These are phyloP conservation scores for Nemurella pictetii DNA, from an alignment of 2,888 invertebrate genomes.

Conservation along the genomic window DNA sequence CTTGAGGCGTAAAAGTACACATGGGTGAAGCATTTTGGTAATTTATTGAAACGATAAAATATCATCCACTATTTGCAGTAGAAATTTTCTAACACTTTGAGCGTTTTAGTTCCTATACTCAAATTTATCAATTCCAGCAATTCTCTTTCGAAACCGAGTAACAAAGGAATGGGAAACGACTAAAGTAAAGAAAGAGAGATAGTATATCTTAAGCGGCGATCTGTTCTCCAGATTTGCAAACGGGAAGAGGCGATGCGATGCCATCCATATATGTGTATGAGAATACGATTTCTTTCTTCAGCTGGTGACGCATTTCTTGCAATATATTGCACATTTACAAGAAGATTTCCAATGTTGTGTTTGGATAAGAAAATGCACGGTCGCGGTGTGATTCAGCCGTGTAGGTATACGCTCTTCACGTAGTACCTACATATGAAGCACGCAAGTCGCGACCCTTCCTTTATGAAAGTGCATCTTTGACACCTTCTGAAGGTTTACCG, in stretches of 20 bases:
- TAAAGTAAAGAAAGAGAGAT: neutral
- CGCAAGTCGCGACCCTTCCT: neutral
- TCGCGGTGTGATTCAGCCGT: no score
- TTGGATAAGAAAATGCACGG: neutral
- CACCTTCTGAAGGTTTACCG: neutral
- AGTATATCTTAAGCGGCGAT: neutral
- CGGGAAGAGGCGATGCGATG: neutral
- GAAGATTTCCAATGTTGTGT: neutral
- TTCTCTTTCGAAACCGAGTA: slow-evolving; percentile 15
- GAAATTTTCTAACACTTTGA: neutral
- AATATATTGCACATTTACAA: neutral
- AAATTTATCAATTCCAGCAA: slow-evolving; percentile 25
- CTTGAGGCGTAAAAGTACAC: neutral
- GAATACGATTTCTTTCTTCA: neutral
- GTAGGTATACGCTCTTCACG: neutral
- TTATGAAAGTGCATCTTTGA: neutral
- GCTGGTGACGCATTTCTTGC: neutral
- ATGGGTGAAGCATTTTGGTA: neutral
- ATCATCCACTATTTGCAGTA: neutral
- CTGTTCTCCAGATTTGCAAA: neutral
- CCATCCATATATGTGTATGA: neutral
- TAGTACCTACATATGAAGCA: neutral
- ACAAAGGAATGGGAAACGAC: neutral
- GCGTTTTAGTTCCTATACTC: neutral
- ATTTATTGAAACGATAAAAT: neutral